A percentile compares a stretch with the other conserved stretches of the same genome.
Evolutionary conservation across 1,140 invertebrate species (phyloP).

Genomic region (Formica exsecta): DNA sequence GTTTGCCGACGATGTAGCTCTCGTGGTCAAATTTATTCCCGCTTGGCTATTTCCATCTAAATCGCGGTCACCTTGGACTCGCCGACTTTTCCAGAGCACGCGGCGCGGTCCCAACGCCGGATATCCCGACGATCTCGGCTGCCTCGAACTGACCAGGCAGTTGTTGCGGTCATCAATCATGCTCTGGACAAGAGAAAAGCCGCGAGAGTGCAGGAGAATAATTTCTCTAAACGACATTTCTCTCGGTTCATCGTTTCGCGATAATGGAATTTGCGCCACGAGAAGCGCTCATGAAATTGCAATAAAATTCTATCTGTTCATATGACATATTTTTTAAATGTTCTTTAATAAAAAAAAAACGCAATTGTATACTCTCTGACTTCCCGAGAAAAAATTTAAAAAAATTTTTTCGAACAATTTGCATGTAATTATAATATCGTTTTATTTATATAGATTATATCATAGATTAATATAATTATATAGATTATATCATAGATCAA

Average conservation of each 20-base stretch:
- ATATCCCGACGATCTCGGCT: conserved; percentile 43
- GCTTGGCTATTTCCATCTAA: conserved; percentile 63
- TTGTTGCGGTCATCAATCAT: conserved; percentile 57
- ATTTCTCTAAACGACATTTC: conserved; percentile 22
- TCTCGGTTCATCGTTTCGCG: neutral
- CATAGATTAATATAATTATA: no score
- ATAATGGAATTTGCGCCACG: conserved; percentile 17
- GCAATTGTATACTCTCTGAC: neutral
- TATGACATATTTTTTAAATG: neutral
- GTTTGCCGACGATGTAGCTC: conserved; percentile 37
- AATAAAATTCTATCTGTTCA: conserved; percentile 17
- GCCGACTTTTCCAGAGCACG: conserved; percentile 22
- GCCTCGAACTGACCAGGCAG: conserved; percentile 24
- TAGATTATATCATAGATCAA: neutral
- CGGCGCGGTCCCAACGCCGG: conserved; percentile 25
- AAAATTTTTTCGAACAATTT: neutral
- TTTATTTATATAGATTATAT: neutral
- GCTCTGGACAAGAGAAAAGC: conserved; percentile 52
- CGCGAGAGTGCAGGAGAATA: conserved; percentile 67
- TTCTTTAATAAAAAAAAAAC: neutral
- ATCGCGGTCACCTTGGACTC: conserved; percentile 54
- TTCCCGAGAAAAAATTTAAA: neutral
- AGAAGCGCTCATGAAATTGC: neutral
- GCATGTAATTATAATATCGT: neutral
- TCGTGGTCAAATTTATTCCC: conserved; percentile 42